Percentiles rank a stretch among this genome's conserved stretches.
Evolutionary conservation across 2,888 invertebrate species (phyloP).

Genomic region (Watsonalla cultraria): DNA sequence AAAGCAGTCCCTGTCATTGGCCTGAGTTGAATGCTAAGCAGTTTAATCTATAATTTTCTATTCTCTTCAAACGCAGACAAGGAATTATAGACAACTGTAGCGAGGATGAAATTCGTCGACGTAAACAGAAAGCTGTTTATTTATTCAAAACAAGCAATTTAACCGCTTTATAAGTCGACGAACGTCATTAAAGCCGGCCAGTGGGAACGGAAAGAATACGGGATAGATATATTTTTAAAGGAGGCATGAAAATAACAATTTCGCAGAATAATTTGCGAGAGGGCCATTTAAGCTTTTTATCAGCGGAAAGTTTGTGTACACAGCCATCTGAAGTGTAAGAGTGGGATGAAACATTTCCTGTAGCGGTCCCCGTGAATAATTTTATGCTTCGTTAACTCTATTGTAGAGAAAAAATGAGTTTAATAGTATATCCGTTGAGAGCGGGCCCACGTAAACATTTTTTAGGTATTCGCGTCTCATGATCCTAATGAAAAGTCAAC

Average conservation of each 20-base stretch:
- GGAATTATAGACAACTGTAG: slow-evolving; percentile 19
- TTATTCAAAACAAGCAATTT: slow-evolving; percentile 59
- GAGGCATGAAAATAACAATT: slow-evolving; percentile 67
- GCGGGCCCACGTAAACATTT: slow-evolving; percentile 19
- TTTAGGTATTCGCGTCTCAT: slow-evolving; percentile 19
- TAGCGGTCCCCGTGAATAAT: slow-evolving; percentile 61
- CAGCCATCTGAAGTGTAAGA: slow-evolving; percentile 63
- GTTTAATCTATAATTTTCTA: not conserved
- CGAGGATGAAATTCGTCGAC: slow-evolving; percentile 26
- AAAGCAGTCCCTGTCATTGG: not conserved
- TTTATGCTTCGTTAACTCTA: slow-evolving; percentile 69
- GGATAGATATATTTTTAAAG: slow-evolving; percentile 50
- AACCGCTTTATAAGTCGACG: slow-evolving; percentile 53
- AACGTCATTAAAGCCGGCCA: slow-evolving; percentile 49
- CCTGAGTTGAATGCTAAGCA: not conserved
- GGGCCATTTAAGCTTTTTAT: slow-evolving; percentile 73
- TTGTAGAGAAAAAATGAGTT: slow-evolving; percentile 44
- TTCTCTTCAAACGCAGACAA: slow-evolving; percentile 15
- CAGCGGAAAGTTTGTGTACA: slow-evolving; percentile 65
- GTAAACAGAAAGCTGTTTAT: slow-evolving; percentile 49
- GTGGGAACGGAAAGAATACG: slow-evolving; percentile 44
- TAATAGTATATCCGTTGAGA: not conserved
- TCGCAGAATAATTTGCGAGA: slow-evolving; percentile 65
- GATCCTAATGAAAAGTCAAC: slow-evolving; percentile 54
- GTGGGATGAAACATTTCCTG: slow-evolving; percentile 59